Evolutionary conservation across 2,888 invertebrate species (phyloP), one percentile per base, ranked within the genome.

Genomic region (Cepaea hortensis): DNA sequence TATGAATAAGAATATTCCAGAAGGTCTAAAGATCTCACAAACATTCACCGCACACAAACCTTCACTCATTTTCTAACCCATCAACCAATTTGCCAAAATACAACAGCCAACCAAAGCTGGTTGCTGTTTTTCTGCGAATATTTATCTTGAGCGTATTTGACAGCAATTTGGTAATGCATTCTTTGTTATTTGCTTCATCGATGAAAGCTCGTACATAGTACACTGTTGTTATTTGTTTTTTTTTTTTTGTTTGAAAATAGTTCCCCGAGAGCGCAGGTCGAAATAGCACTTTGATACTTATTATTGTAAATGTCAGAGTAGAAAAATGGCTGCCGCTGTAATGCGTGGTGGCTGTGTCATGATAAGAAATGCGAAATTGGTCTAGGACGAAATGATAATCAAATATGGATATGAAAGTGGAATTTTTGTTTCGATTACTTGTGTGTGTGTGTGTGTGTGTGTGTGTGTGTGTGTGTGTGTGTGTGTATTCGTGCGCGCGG

Each of bases 131-230:
- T 68, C 68, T 68, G n/a, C 68, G 20, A 68, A 68, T 68, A 18
- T 18, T n/a, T 68, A 4, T 68, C 68, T 68, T 18, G 18, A 20
- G 68, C 20, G 68, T 18, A 4, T 68, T 15, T 18, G 18, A n/a
- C 68, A 68, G 68, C 68, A 68, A 68, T 68, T 68, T 68, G n/a
- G 68, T 68, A 68, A 68, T 68, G 68, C 68, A 68, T 68, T 68
- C 68, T 18, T 68, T 68, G 18, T 68, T 68, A 20, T 15, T 9
- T 18, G 68, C 3, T 20, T 55, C 55, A 55, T 55, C 68, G 68
- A 68, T n/a, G 55, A 68, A 68, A 15, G n/a, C 68, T 68, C 18
- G 18, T 20, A n/a, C 5, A 18, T 9, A 68, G 18, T 20, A 18
- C 5, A 68, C 68, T 11, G 6, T 68, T 68, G 6, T 68, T 68